phyloP scores from a whole-genome alignment of 1,140 invertebrate species.

The Trachelipus rathkii region DNA sequence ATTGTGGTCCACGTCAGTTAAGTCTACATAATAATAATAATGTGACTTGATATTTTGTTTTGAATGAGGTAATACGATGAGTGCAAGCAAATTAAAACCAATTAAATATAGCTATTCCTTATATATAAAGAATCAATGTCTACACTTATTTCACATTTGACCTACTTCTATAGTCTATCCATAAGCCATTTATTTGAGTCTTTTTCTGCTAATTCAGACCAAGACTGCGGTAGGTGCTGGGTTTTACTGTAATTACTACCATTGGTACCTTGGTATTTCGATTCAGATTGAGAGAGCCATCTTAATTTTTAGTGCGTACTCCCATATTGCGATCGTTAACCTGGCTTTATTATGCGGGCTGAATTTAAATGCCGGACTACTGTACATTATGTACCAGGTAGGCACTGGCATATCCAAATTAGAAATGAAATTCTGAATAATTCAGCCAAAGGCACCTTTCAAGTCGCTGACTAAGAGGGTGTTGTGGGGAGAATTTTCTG shows the following conservation, averaged over 20 bases:
- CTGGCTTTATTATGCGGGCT: background rate
- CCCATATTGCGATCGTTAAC: too few relatives aligned
- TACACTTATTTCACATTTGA: too few relatives aligned
- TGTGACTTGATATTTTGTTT: too few relatives aligned
- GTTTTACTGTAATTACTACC: background rate
- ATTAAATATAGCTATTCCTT: too few relatives aligned
- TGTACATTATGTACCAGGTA: background rate
- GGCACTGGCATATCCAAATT: background rate
- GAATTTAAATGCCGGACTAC: background rate
- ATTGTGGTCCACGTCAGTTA: too few relatives aligned
- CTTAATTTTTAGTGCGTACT: background rate
- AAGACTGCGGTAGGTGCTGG: background rate
- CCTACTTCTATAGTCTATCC: background rate
- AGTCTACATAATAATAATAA: too few relatives aligned
- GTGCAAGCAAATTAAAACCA: too few relatives aligned
- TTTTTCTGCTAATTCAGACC: background rate
- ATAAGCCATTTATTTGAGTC: background rate
- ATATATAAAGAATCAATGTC: too few relatives aligned
- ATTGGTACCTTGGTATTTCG: background rate
- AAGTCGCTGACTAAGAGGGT: background rate
- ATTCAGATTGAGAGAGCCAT: background rate
- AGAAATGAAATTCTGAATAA: background rate
- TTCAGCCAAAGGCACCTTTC: background rate
- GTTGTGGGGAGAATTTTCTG: background rate
- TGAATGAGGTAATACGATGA: too few relatives aligned